Evolutionary conservation across 2,797 vertebrate genomes (phyloP).

Genomic region (Danio jaintianensis): DNA sequence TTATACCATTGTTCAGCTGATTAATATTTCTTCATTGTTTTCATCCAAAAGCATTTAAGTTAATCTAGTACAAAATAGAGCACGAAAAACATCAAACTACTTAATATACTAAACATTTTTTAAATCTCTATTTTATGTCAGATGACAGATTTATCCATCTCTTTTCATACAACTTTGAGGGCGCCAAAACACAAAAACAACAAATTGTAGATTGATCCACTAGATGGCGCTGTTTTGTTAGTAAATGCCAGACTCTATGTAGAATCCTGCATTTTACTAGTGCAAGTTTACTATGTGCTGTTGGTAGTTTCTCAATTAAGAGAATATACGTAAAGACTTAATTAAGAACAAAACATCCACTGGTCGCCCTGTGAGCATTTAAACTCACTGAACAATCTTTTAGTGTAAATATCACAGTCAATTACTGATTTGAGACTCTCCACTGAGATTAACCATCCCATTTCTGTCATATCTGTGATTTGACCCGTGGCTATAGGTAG

Average conservation of each 20-base stretch:
- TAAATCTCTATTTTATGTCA: background rate
- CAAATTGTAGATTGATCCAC: background rate
- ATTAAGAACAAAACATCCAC: background rate
- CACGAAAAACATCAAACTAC: background rate
- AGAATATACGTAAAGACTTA: background rate
- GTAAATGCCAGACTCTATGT: background rate
- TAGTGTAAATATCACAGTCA: background rate
- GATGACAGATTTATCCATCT: background rate
- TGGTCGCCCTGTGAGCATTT: background rate
- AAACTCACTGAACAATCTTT: background rate
- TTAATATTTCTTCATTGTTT: background rate
- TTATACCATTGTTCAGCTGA: background rate
- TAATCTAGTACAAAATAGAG: background rate
- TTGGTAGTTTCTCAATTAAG: background rate
- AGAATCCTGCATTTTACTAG: background rate
- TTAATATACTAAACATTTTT: background rate
- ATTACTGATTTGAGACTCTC: background rate
- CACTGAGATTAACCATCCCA: background rate
- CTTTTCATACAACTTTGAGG: background rate
- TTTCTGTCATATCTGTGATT: slow-evolving; percentile 3
- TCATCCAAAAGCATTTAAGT: background rate
- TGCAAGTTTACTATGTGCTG: background rate
- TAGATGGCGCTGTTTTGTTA: slow-evolving; percentile 21
- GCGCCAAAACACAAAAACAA: background rate
- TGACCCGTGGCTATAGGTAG: background rate